A percentile compares a stretch with the other conserved stretches of the same genome.
Conservation (phyloP, 35 echinoderm and acorn worm species). For the Apostichopus parvimensis region DNA sequence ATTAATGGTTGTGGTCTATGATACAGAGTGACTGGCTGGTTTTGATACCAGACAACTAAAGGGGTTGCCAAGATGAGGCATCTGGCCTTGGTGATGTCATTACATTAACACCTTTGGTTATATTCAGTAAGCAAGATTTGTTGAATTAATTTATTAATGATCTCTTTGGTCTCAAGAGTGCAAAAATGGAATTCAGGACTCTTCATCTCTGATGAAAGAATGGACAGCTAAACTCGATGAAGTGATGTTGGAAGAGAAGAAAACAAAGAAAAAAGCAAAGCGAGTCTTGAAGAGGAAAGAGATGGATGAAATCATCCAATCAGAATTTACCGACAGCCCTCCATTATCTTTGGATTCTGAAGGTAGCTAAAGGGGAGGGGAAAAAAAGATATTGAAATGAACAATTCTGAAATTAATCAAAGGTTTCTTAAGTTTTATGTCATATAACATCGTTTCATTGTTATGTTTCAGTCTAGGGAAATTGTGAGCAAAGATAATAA, state of each 20-base stretch:
- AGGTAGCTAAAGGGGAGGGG: background rate
- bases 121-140: background rate
- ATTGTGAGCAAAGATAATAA: too few species aligned
- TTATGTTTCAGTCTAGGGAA: too few species aligned
- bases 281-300: background rate
- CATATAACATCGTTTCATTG: too few species aligned
- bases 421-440: too few species aligned
- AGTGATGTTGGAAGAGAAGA: background rate
- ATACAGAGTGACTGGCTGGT: too few species aligned
- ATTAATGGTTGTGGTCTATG: too few species aligned
- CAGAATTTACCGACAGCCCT: slow-evolving; percentile 23
- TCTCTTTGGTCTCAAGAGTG: background rate
- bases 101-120: too few species aligned
- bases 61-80: too few species aligned
- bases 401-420: too few species aligned
- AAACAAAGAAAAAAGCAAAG: slow-evolving; percentile 5
- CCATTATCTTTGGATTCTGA: background rate
- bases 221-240: slow-evolving; percentile 1
- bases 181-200: slow-evolving; percentile 22
- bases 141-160: background rate
- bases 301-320: background rate
- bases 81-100: too few species aligned
- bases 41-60: too few species aligned
- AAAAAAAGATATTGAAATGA: too few species aligned
- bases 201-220: background rate